phyloP scores from a whole-genome alignment of 2,113 vertebrate genomes.

The Syngnathus typhle region DNA sequence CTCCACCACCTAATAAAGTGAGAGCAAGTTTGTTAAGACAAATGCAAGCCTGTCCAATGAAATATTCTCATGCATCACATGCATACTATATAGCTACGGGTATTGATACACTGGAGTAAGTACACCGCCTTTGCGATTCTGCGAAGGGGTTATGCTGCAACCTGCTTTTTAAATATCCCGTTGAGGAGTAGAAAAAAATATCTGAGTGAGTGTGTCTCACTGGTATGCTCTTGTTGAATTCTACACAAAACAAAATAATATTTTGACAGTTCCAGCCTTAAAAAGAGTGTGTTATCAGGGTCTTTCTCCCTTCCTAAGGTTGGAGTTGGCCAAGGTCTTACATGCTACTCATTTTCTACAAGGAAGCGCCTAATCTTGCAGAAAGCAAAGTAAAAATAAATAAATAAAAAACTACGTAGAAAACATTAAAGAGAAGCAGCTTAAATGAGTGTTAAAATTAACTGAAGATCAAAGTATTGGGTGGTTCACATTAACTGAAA shows the following conservation, averaged over 20 bases:
- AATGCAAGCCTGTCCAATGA: conserved; percentile 32
- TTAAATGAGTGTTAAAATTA: not conserved
- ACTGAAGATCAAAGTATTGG: too few species aligned
- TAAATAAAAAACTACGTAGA: not conserved
- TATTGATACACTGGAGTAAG: conserved; percentile 30
- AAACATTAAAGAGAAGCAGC: not conserved
- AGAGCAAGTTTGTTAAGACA: conserved; percentile 22
- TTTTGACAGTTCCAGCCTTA: not conserved
- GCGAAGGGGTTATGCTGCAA: conserved; percentile 31
- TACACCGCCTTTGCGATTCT: conserved; percentile 43
- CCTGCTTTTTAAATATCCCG: conserved; percentile 31
- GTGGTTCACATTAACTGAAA: too few species aligned
- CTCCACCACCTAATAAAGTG: conserved; percentile 23
- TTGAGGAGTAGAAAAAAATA: not conserved
- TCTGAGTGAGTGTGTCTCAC: not conserved
- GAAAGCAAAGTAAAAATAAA: not conserved
- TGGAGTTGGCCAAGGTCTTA: conserved; percentile 26
- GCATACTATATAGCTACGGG: conserved; percentile 20
- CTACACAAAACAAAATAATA: not conserved
- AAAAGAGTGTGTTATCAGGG: conserved; percentile 13
- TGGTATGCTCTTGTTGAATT: conserved; percentile 10
- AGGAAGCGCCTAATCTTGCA: conserved; percentile 21
- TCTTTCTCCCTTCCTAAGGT: conserved; percentile 7
- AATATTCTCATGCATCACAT: conserved; percentile 36
- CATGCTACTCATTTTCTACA: conserved; percentile 31